Percentiles rank a stretch among this genome's conserved stretches.
These are phyloP conservation scores for Chrysochloris asiatica DNA, from an alignment of 2,113 vertebrate species.

Conservation along the genomic window DNA sequence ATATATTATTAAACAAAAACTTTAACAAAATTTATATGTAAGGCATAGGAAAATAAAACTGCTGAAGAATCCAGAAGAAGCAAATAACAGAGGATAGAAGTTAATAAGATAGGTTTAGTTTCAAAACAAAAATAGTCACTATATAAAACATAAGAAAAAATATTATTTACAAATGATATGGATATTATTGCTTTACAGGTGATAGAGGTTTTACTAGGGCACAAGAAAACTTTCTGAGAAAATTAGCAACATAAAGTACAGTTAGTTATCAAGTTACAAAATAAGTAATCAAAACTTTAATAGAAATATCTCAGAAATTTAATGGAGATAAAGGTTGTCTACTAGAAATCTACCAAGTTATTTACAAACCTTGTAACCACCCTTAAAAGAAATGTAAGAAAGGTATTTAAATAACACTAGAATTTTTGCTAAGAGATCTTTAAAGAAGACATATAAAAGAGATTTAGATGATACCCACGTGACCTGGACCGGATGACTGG, in stretches of 20 bases:
- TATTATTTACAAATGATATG: background rate
- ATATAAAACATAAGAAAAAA: background rate
- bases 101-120: background rate
- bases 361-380: background rate
- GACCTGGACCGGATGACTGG: no score
- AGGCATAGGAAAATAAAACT: background rate
- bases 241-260: background rate
- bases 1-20: background rate
- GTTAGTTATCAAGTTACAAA: background rate
- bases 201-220: background rate
- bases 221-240: background rate
- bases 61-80: background rate
- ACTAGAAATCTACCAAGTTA: background rate
- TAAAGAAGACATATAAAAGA: background rate
- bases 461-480: no score
- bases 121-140: background rate
- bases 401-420: background rate
- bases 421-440: background rate
- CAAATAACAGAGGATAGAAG: background rate
- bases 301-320: background rate
- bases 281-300: conserved; percentile 27
- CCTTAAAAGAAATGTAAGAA: conserved; percentile 2
- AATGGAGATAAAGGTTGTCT: conserved; percentile 19
- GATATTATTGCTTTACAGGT: no score
- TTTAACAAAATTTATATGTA: background rate